These are phyloP conservation scores for Tenebrosternarchus preto DNA, from an alignment of 2,113 vertebrate species.

Conservation along the genomic window DNA sequence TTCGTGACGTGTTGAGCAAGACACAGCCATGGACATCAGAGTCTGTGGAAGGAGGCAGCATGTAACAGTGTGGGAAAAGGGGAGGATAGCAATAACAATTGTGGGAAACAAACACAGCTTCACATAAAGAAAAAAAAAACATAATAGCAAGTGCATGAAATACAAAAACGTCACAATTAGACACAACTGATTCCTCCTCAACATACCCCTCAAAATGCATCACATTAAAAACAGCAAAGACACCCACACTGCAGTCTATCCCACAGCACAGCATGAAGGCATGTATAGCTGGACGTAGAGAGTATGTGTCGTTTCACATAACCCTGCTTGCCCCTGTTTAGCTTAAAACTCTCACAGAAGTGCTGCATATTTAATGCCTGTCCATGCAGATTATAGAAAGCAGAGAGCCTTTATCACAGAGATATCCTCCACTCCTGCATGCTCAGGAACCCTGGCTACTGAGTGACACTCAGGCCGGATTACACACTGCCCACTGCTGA, in stretches of 20 bases:
- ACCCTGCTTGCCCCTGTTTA: conserved; percentile 25
- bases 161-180: not conserved
- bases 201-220: conserved; percentile 1
- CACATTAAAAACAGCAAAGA: not conserved
- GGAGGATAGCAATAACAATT: not conserved
- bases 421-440: conserved; percentile 28
- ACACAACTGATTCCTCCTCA: conserved; percentile 8
- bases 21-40: conserved; percentile 84
- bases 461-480: conserved; percentile 67
- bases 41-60: conserved; percentile 68
- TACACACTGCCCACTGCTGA: conserved; percentile 61
- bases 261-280: conserved; percentile 7
- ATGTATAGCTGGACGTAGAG: not conserved
- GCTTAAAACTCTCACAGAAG: conserved; percentile 30
- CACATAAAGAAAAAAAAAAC: not conserved
- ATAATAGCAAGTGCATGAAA: not conserved
- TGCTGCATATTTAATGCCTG: conserved; percentile 7
- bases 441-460: conserved; percentile 30
- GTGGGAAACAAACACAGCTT: conserved; percentile 2
- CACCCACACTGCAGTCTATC: not conserved
- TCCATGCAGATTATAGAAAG: conserved; percentile 45
- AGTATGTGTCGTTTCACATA: not conserved
- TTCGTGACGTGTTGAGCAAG: conserved; percentile 93
- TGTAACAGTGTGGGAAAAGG: not conserved
- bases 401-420: conserved; percentile 46